Conservation (phyloP, 1,140 invertebrate genomes). For the Plutomurus gul region DNA sequence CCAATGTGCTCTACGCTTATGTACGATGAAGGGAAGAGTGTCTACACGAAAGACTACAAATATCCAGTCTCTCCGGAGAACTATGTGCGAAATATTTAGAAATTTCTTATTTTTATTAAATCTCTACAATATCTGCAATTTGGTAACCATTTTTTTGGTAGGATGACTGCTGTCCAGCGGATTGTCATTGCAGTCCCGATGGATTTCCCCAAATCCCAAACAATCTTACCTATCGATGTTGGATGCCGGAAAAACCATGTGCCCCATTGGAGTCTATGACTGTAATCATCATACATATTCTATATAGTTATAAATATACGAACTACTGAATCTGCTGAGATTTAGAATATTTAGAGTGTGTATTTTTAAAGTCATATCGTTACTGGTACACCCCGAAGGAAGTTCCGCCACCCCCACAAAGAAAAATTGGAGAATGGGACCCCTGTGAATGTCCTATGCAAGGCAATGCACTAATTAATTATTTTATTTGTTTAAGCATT, state of each 20-base stretch:
- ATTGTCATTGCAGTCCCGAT: conserved; percentile 33
- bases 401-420: background rate
- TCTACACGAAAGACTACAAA: conserved; percentile 32
- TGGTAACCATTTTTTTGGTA: background rate
- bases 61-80: conserved; percentile 36
- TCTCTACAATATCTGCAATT: background rate
- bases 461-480: background rate
- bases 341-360: background rate
- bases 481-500: background rate
- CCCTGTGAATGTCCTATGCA: conserved; percentile 44
- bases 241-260: background rate
- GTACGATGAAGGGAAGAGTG: background rate
- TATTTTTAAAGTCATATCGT: conserved; percentile 26
- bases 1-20: background rate
- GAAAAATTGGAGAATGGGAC: background rate
- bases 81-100: background rate
- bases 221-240: conserved; percentile 11
- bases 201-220: background rate
- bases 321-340: no score
- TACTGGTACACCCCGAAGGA: background rate
- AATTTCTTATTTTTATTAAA: background rate
- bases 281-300: background rate
- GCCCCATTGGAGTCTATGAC: conserved; percentile 30
- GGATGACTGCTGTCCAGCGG: conserved; percentile 44
- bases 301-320: background rate